Base-by-base conservation (phyloP, 2,113 vertebrate species). In the Prolemur simus region DNA sequence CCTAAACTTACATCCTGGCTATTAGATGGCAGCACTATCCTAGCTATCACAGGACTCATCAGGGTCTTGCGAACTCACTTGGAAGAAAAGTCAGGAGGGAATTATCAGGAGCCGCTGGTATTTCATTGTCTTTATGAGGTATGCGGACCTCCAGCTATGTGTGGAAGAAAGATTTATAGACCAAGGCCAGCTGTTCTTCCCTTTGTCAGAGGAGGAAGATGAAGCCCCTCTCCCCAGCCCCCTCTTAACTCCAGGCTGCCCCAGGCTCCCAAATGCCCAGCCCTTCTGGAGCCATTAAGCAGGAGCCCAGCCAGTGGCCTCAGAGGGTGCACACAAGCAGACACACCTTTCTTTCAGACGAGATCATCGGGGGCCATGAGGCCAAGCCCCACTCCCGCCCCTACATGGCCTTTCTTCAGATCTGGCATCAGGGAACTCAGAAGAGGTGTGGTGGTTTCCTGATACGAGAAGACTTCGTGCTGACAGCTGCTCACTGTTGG, bases 361-460 rank as follows among this genome's bases (percentile, higher is more conserved):
- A 97, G 63, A 98, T 98, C 94, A 97, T 97, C 88, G 90, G 95
- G 15, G 98, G 97, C 66, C 87, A 88, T 6, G 97, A 98, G 73
- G 85, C 58, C 17, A 82, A 34, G 29, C 71, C 87, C 63, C 92
- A 98, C 45, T 98, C 97, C 9, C 56, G 18, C 5, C 96, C 97
- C 11, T 97, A 97, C 37, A 97, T 98, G 98, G 97, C 94, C 0
- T 91, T 6, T 42, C 56, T 98, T 49, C 0, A 2, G 6, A 6
- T 20, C 49, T 0, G 0, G 14, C 0, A 18, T 0, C 0, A 4
- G 0, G 0, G 0, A 2, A 0, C 0, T 1, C 0, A 0, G 5
- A 2, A 0, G 9, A 32, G 0, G 0, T 98, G 95, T 1, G 96
- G 97, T 0, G 96, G 97, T 25, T 89, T 96, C 93, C 96, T 98